These are phyloP conservation scores for Tachysurus fulvidraco DNA, from an alignment of 2,113 vertebrate species.

Conservation along the genomic window DNA sequence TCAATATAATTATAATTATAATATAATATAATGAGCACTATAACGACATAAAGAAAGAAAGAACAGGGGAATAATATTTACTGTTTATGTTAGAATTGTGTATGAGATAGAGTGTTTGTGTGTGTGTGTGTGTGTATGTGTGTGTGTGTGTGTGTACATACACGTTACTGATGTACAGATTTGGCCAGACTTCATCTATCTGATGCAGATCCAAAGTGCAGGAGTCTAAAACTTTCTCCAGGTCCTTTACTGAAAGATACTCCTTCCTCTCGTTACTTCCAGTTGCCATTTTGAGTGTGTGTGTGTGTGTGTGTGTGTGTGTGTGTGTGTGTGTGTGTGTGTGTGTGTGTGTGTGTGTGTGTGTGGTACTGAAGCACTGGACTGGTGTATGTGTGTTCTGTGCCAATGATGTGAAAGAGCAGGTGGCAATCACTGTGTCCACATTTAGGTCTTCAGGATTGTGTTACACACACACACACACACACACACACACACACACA, in stretches of 20 bases:
- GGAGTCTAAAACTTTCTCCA: slow-evolving; percentile 76
- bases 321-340: not conserved
- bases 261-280: slow-evolving; percentile 62
- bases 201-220: slow-evolving; percentile 75
- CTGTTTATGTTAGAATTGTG: not conserved
- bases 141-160: slow-evolving; percentile 65
- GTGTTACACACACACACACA: slow-evolving; percentile 35
- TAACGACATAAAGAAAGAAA: not conserved
- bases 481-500: slow-evolving; percentile 11
- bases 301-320: slow-evolving; percentile 16
- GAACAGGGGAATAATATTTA: not conserved
- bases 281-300: slow-evolving; percentile 62
- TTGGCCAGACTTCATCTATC: slow-evolving; percentile 78
- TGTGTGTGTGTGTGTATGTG: slow-evolving; percentile 19
- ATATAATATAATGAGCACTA: not conserved
- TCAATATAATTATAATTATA: not conserved
- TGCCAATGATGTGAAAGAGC: slow-evolving; percentile 65
- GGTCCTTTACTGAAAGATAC: slow-evolving; percentile 74
- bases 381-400: slow-evolving; percentile 31
- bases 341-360: not conserved
- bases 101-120: not conserved
- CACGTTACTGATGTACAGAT: slow-evolving; percentile 76
- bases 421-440: slow-evolving; percentile 70
- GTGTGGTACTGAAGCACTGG: not conserved
- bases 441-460: slow-evolving; percentile 67